A percentile compares a stretch with the other conserved stretches of the same genome.
Evolutionary conservation across 2,113 vertebrate species (phyloP).

Genomic region (Pygathrix nemaeus): DNA sequence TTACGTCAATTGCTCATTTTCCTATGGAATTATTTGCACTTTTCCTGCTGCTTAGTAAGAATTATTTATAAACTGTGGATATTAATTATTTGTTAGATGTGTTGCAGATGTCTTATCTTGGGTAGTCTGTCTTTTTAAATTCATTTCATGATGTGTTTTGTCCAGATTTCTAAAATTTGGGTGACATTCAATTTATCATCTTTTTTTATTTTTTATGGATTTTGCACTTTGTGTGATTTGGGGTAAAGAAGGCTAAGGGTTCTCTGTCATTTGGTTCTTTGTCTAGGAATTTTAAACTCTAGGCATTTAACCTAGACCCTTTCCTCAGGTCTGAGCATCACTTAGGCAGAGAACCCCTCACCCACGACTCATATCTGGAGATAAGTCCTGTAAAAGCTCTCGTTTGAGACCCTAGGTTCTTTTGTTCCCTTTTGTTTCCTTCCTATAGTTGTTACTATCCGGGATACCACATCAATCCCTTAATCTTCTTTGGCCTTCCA

Average conservation of each 20-base stretch:
- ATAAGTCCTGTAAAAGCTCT: background rate
- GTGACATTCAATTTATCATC: background rate
- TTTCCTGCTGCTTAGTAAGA: background rate
- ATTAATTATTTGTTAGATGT: constrained; percentile 1
- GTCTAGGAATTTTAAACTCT: background rate
- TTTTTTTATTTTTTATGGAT: background rate
- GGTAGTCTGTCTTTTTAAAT: background rate
- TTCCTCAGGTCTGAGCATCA: background rate
- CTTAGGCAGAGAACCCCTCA: background rate
- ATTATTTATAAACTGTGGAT: background rate
- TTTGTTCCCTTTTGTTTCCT: background rate
- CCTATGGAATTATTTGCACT: background rate
- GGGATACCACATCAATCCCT: background rate
- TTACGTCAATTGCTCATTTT: background rate
- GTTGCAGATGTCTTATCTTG: background rate
- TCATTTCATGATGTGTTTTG: background rate
- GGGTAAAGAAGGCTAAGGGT: background rate
- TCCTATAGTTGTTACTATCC: background rate
- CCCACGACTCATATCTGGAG: no score
- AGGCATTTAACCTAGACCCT: background rate
- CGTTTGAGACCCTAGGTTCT: background rate
- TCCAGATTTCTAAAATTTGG: background rate
- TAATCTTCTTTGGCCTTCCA: background rate
- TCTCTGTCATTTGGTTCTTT: background rate
- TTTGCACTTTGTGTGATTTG: background rate